These are phyloP conservation scores for Gastracanthus pulcherrimus DNA, from an alignment of 2,888 invertebrate genomes.

Conservation along the genomic window DNA sequence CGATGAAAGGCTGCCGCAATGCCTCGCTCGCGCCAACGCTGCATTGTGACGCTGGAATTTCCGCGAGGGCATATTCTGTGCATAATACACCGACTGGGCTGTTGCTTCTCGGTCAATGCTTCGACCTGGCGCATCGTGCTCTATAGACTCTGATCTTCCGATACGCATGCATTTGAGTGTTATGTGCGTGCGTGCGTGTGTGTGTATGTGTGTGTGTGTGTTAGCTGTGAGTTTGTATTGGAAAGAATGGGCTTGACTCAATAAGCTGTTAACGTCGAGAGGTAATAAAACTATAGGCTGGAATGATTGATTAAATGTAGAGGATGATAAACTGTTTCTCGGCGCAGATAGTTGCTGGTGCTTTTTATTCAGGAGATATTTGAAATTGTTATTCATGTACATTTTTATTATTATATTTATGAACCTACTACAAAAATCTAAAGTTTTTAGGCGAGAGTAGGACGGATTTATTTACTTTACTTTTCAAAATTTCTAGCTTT, in stretches of 20 bases:
- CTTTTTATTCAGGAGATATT: too few species aligned
- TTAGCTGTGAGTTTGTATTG: too few species aligned
- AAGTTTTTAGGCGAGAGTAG: too few species aligned
- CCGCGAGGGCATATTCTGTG: background rate
- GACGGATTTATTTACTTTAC: too few species aligned
- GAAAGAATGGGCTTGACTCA: background rate
- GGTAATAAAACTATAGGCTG: background rate
- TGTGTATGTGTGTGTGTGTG: background rate
- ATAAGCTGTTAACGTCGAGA: background rate
- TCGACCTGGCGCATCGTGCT: too few species aligned
- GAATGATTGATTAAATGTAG: background rate
- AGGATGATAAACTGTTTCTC: background rate
- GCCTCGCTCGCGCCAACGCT: background rate
- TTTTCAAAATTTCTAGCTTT: too few species aligned
- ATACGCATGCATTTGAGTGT: background rate
- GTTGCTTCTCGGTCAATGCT: background rate
- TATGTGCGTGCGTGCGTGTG: background rate
- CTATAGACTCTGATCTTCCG: background rate
- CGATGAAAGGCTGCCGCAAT: constrained; percentile 4
- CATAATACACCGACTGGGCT: background rate
- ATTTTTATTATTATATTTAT: too few species aligned
- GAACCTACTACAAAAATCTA: too few species aligned
- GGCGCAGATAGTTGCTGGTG: too few species aligned
- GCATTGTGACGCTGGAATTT: constrained; percentile 19
- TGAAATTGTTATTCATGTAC: too few species aligned